Conservation (phyloP, 1,140 invertebrate genomes). For the Heliothis subflexa region DNA sequence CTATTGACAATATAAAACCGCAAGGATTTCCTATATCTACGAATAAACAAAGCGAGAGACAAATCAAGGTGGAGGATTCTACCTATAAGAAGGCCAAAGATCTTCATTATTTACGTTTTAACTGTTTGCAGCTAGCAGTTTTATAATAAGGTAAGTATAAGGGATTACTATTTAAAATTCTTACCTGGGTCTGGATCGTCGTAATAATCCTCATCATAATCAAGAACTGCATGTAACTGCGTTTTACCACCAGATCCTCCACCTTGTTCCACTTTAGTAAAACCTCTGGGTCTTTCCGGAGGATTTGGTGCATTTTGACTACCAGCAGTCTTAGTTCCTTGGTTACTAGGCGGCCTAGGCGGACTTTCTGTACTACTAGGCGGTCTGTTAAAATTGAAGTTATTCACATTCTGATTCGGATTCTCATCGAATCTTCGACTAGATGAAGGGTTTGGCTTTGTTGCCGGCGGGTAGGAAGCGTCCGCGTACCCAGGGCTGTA, state of each 20-base stretch:
- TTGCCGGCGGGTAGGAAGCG: constrained; percentile 69
- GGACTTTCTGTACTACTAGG: constrained; percentile 52
- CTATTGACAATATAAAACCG: constrained; percentile 32
- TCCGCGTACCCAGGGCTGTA: constrained; percentile 75
- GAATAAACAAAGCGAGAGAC: constrained; percentile 30
- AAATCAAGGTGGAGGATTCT: constrained; percentile 36
- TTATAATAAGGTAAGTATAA: no score
- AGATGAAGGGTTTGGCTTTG: constrained; percentile 69
- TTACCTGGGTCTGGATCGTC: constrained; percentile 79
- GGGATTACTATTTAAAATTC: background rate
- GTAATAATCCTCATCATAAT: constrained; percentile 89
- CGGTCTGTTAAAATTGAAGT: constrained; percentile 71
- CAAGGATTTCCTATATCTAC: constrained; percentile 35
- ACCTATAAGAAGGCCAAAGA: constrained; percentile 18
- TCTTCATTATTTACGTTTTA: background rate
- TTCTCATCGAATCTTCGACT: constrained; percentile 78
- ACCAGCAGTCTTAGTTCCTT: constrained; percentile 60
- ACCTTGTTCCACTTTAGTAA: constrained; percentile 86
- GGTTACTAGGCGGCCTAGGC: constrained; percentile 33
- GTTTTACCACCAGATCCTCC: constrained; percentile 87
- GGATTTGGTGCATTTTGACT: constrained; percentile 60
- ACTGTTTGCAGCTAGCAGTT: background rate
- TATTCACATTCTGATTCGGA: constrained; percentile 75
- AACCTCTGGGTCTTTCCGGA: constrained; percentile 80
- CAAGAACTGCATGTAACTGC: constrained; percentile 90